Base-by-base conservation (phyloP, 1,140 invertebrate species). In the Drosophila auraria region DNA sequence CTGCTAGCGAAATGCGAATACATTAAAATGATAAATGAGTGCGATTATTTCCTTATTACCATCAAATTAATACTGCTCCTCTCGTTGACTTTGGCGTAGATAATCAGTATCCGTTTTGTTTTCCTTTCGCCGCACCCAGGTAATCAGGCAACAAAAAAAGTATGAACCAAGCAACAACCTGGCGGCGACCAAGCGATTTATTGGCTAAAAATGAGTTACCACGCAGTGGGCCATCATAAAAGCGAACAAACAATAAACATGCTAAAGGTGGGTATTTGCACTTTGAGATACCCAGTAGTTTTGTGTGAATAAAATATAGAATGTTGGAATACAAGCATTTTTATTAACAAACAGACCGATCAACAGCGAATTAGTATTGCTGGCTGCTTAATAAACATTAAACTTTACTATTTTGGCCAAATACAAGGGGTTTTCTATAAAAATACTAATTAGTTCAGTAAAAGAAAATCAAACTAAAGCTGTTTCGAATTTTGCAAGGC, bases 1-100 rank as follows among this genome's bases (percentile, higher is more conserved):
- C 57, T 36, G 25, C 5, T 47, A 38, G 30, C 17, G 9, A 47
- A 77, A 47, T 53, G 49, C 47, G 45, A 82, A 80, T 58, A 60
- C 78, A 87, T 83, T 78, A 87, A 75, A 81, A 89, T 87, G 84
- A 87, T 87, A 87, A 87, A 87, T 87, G 84, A 87, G 86, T 53
- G 51, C 84, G 84, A 87, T 89, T 87, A 87, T 72, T 74, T 75
- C 42, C 77, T 77, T 89, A 87, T 87, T 87, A 87, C 81, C 84
- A 65, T 81, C 81, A 69, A 87, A 87, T 87, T 89, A 89, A 89
- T 87, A 75, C 65, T 51, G 66, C 63, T 73, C 69, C 56, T 73
- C 71, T 45, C 47, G 20, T 33, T 70, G 38, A 40, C 66, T 59
- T 56, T 49, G 51, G 25, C 44, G 14, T 25, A 53, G 80, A 36